Conservation (phyloP, 2,888 invertebrate genomes). For the Morpho achilles region DNA sequence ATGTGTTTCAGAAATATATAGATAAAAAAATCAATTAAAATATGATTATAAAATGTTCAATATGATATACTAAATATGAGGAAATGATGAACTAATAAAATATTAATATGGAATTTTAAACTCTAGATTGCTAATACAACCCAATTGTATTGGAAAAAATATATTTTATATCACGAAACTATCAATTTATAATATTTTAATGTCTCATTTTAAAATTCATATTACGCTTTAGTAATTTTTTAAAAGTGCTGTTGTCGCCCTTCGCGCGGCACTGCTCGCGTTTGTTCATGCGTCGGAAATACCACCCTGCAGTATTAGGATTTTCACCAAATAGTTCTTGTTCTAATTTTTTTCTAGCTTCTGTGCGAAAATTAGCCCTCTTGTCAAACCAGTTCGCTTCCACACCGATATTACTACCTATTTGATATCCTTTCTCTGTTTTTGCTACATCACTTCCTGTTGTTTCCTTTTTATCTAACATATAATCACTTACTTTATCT, state of each 20-base stretch:
- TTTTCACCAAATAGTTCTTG: slow-evolving; percentile 55
- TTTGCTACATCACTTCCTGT: slow-evolving; percentile 37
- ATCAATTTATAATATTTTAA: slow-evolving; percentile 30
- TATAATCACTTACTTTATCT: slow-evolving; percentile 26
- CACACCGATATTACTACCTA: slow-evolving; percentile 14
- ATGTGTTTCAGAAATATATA: too few relatives aligned
- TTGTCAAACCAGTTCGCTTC: slow-evolving; percentile 56
- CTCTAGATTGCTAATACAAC: neutral
- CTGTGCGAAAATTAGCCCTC: slow-evolving; percentile 50
- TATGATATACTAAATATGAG: neutral
- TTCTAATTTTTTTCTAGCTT: slow-evolving; percentile 59
- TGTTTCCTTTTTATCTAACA: slow-evolving; percentile 18
- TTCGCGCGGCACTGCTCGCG: slow-evolving; percentile 67
- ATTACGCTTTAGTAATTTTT: slow-evolving; percentile 50
- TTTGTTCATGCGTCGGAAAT: slow-evolving; percentile 67
- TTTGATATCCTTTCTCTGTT: slow-evolving; percentile 17
- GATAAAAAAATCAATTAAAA: neutral
- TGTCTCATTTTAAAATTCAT: slow-evolving; percentile 65
- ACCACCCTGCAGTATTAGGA: slow-evolving; percentile 64
- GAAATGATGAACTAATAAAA: neutral
- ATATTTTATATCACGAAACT: neutral
- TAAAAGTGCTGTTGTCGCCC: slow-evolving; percentile 54
- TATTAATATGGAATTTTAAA: slow-evolving; percentile 2
- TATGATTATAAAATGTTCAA: slow-evolving; percentile 1
- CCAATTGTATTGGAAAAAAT: neutral